phyloP scores from a whole-genome alignment of 30 jellyfish, hydroid and myxozoan species.

The Mastigias papua region DNA sequence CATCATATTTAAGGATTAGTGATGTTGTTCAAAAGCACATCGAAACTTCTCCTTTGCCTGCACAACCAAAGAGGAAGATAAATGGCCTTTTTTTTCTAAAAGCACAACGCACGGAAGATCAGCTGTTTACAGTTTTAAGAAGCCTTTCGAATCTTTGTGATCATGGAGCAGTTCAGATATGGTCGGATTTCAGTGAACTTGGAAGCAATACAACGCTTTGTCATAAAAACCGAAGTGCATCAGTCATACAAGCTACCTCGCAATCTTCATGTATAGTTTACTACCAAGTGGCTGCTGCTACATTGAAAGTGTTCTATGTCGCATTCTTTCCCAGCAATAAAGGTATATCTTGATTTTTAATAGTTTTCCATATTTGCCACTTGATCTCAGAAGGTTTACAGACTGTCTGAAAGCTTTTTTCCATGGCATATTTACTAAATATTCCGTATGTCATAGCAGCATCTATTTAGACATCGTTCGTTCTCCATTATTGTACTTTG shows the following conservation, averaged over 20 bases:
- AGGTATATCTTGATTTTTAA: conserved; percentile 8
- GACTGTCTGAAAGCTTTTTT: too few species aligned
- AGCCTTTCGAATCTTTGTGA: not conserved
- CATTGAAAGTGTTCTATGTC: not conserved
- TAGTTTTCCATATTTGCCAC: too few species aligned
- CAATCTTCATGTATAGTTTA: conserved; percentile 2
- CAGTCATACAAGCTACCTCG: not conserved
- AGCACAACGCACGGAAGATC: not conserved
- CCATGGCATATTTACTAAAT: too few species aligned
- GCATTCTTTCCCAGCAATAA: conserved; percentile 28
- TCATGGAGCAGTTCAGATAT: not conserved
- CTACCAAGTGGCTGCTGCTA: not conserved
- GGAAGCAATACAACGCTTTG: conserved; percentile 1
- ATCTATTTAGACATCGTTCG: too few species aligned
- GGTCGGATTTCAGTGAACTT: conserved; percentile 10
- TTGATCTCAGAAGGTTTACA: too few species aligned
- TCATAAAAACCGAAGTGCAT: not conserved
- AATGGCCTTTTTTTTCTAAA: conserved; percentile 11
- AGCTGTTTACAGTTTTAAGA: not conserved
- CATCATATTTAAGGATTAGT: not conserved
- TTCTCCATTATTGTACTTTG: too few species aligned
- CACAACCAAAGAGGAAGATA: not conserved
- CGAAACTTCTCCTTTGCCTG: not conserved
- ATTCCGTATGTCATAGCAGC: too few species aligned
- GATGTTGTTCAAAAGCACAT: conserved; percentile 4